Base-by-base conservation (phyloP, 2,888 invertebrate genomes). In the Drosophila rubida region DNA sequence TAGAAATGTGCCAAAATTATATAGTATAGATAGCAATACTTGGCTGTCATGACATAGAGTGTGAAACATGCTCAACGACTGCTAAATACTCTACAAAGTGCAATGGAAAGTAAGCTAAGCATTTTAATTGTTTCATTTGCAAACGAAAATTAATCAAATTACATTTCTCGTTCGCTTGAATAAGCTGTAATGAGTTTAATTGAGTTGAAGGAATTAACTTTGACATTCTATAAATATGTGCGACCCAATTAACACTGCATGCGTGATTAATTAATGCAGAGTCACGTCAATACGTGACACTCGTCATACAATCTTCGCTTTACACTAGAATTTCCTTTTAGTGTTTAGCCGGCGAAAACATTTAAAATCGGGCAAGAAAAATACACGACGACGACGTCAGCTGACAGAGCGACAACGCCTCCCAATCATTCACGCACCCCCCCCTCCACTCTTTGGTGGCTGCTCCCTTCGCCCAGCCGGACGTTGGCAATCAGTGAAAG, bases 381-480 rank as follows among this genome's bases (percentile, higher is more conserved):
- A 60, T 53, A 61, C 61, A 72, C 41, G 61, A 72, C 41, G 61
- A 60, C 65, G 59, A 59, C 65, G 50, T 71, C 72, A 60, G 66
- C 55, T 65, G 71, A 39, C 58, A 55, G 22, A 48, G 39, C 22
- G 44, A 62, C 46, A 55, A 51, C 30, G 49, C 23, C 25, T 35
- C 5, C 25, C 32, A 55, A 16, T 35, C 23, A 22, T 45, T 30
- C 8, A 23, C 4, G 11, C n/a, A 19, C 11, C 32, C 22, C 19
- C 19, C 2, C 30, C 14, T 19, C 13, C 45, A 7, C 19, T 37
- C n/a, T 8, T 4, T 32, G 8, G 9, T 37, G 2, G 14, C 14
- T 32, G 14, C 16, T 8, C 22, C 13, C 14, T 16, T 39, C 11
- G n/a, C n/a, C n/a, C 16, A 16, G 16, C 9, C 32, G 32, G 32